Percentiles rank a stretch among this genome's conserved stretches.
Conservation (phyloP, 1,140 invertebrate species). For the Macrostomum lignano region DNA sequence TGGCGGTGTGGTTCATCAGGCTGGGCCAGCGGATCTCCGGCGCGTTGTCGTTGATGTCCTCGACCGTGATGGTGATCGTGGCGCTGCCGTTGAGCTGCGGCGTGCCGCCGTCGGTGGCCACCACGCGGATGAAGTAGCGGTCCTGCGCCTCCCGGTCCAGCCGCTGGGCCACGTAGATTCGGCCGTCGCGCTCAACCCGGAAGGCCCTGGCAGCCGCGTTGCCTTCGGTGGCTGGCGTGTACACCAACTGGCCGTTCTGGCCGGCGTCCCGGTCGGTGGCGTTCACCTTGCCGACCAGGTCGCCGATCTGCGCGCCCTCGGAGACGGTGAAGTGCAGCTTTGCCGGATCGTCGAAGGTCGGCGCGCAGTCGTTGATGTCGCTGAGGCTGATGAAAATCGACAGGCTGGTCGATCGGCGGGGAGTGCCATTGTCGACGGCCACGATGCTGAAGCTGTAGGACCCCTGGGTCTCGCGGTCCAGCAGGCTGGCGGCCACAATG, state of each 20-base stretch:
- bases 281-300: slow-evolving; percentile 45
- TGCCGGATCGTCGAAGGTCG: too few relatives aligned
- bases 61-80: not conserved
- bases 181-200: too few relatives aligned
- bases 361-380: too few relatives aligned
- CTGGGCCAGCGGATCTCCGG: not conserved
- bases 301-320: slow-evolving; percentile 21
- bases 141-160: slow-evolving; percentile 52
- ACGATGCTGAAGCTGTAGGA: too few relatives aligned
- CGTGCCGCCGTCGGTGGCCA: slow-evolving; percentile 59
- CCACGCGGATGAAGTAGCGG: slow-evolving; percentile 46
- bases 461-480: too few relatives aligned
- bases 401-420: too few relatives aligned
- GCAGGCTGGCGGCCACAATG: too few relatives aligned
- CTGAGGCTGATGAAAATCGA: too few relatives aligned
- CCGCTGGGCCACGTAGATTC: too few relatives aligned
- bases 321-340: slow-evolving; percentile 8
- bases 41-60: slow-evolving; percentile 1
- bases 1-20: not conserved
- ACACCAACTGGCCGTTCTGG: slow-evolving; percentile 55
- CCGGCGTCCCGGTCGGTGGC: slow-evolving; percentile 65
- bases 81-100: slow-evolving; percentile 25
- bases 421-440: too few relatives aligned
- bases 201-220: too few relatives aligned
- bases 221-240: slow-evolving; percentile 25